Base-by-base conservation (phyloP, 2,888 invertebrate species). In the Punctoribates punctum region DNA sequence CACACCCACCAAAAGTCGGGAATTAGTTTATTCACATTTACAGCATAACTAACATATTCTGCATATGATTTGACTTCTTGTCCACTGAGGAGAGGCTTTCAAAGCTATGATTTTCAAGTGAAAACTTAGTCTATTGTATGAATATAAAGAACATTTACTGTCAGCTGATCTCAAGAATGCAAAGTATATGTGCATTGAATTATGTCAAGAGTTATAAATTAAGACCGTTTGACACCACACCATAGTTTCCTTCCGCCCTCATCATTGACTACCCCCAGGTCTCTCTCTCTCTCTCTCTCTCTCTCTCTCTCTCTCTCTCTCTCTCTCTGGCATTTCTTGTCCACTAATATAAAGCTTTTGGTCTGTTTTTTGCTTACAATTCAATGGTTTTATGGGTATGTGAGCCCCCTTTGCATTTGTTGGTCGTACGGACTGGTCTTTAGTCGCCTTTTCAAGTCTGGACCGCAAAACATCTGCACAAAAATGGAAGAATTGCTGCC, bases 391-490 rank as follows among this genome's bases (percentile, higher is more conserved):
- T 29, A 65, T 65, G 29, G 65, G 23, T 25, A 25, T 20, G 4
- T 15, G 65, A 65, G 65, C 65, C 27, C 34, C 34, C 34, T 27
- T 34, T 65, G 11, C 23, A 25, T 23, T 60, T 60, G 25, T 23
- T 60, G 60, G 8, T 60, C 60, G 9, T 13, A 23, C 15, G 9
- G 8, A 42, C 42, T 42, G 48, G 29, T 34, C 34, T 65, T 6
- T 6, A 48, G 48, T 29, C 34, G 25, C 34, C 65, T 65, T 29
- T 65, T 29, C 34, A 60, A 11, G 20, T 15, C 13, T 25, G 60
- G 20, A 60, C 60, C 60, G 60, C 60, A 60, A 60, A 60, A n/a
- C 60, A 60, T 60, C 60, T 60, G 60, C 60, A 60, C 60, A 60
- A 25, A 23, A 60, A 60, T 11, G 60, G 60, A 20, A 60, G 23